A percentile compares a stretch with the other conserved stretches of the same genome.
These are phyloP conservation scores for Furcula furcula DNA, from an alignment of 2,888 invertebrate genomes.

Conservation along the genomic window DNA sequence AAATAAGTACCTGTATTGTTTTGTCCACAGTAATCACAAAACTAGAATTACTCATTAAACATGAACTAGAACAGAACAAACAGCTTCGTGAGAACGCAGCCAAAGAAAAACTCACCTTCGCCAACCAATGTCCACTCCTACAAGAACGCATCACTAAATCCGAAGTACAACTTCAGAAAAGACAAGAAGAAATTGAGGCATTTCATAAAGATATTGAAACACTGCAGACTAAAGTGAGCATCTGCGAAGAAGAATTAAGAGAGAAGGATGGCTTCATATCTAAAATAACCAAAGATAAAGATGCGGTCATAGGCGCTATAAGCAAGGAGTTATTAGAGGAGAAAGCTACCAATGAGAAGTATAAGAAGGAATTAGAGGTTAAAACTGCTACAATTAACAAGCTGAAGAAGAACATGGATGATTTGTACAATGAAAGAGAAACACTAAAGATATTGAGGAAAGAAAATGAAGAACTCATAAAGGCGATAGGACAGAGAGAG, in stretches of 20 bases:
- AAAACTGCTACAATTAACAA: slow-evolving; percentile 29
- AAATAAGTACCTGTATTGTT: neutral
- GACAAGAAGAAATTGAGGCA: slow-evolving; percentile 41
- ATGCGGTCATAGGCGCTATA: slow-evolving; percentile 28
- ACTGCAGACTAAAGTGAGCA: slow-evolving; percentile 27
- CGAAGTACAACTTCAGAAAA: slow-evolving; percentile 43
- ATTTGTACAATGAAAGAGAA: slow-evolving; percentile 33
- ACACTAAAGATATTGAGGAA: slow-evolving; percentile 39
- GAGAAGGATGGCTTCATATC: slow-evolving; percentile 31
- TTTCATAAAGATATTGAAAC: slow-evolving; percentile 34
- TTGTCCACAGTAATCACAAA: slow-evolving; percentile 43
- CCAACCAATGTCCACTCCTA: slow-evolving; percentile 46
- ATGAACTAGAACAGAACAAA: slow-evolving; percentile 37
- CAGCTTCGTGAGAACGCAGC: slow-evolving; percentile 32
- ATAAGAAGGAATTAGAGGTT: slow-evolving; percentile 32
- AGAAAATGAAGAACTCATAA: slow-evolving; percentile 54
- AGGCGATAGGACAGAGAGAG: slow-evolving; percentile 49
- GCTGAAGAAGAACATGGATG: slow-evolving; percentile 35
- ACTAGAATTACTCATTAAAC: slow-evolving; percentile 43
- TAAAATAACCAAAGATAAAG: slow-evolving; percentile 30
- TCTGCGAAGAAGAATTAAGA: slow-evolving; percentile 33
- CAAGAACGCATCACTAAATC: slow-evolving; percentile 52
- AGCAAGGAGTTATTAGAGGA: slow-evolving; percentile 46
- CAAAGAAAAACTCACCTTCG: no score
- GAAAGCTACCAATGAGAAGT: slow-evolving; percentile 36